These are phyloP conservation scores for Mastigias papua DNA, from an alignment of 30 jellyfish, hydroid and myxozoan genomes.

Conservation along the genomic window DNA sequence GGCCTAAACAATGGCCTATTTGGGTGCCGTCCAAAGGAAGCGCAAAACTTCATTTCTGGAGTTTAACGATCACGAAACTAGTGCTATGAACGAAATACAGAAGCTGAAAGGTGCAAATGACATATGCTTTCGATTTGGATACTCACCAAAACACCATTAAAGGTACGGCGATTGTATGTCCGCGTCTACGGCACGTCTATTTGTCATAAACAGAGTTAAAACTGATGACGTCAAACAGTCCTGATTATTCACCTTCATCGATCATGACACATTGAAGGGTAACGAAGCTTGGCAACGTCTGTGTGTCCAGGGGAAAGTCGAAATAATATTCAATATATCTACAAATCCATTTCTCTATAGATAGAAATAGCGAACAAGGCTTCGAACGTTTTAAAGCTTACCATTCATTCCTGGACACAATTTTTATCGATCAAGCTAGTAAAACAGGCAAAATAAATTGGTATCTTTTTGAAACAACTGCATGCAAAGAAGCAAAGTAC, in stretches of 20 bases:
- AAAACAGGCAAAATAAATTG: no score
- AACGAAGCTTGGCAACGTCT: neutral
- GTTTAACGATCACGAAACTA: neutral
- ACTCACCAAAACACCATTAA: neutral
- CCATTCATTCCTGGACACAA: no score
- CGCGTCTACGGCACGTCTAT: neutral
- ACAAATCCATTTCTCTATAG: no score
- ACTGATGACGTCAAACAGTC: neutral
- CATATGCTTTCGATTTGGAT: neutral
- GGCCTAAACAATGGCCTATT: neutral
- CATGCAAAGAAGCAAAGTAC: no score
- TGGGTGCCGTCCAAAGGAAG: neutral
- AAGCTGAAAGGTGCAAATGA: neutral
- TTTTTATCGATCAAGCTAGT: no score
- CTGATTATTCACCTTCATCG: neutral
- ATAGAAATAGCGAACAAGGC: no score
- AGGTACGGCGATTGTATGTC: neutral
- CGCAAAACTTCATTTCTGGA: neutral
- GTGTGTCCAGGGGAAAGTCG: neutral
- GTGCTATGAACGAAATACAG: neutral
- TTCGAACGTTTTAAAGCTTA: no score
- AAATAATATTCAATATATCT: no score
- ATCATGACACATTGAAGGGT: neutral
- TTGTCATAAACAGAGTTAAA: neutral
- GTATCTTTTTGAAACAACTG: no score